Evolutionary conservation across 2,797 vertebrate species (phyloP).

Genomic region (Peromyscus eremicus): DNA sequence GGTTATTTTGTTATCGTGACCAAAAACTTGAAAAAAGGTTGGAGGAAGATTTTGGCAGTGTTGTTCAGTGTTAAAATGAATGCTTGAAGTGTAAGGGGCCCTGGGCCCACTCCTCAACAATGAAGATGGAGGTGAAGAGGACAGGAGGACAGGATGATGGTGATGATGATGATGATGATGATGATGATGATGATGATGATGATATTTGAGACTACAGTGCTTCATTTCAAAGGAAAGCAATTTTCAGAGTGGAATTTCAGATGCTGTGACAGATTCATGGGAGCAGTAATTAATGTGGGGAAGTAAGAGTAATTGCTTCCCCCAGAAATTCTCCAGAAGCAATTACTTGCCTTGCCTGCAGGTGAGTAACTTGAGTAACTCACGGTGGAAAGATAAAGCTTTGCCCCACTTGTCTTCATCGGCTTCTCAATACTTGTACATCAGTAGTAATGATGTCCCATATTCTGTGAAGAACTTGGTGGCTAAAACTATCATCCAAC

Average conservation of each 20-base stretch:
- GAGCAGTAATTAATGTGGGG: neutral
- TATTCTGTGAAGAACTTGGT: neutral
- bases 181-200: too few species aligned
- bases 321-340: neutral
- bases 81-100: too few species aligned
- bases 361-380: neutral
- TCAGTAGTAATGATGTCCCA: neutral
- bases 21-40: too few species aligned
- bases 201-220: neutral
- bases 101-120: too few species aligned
- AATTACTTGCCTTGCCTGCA: neutral
- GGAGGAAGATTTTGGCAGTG: too few species aligned
- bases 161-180: too few species aligned
- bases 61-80: too few species aligned
- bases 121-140: too few species aligned
- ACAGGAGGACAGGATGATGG: too few species aligned
- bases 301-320: neutral
- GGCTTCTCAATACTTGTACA: neutral
- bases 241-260: slow-evolving; percentile 25
- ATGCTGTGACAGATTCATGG: neutral
- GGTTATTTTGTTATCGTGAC: too few species aligned
- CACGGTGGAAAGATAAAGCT: neutral
- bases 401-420: neutral
- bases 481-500: neutral
- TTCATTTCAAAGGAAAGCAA: slow-evolving; percentile 6